Base-by-base conservation (phyloP, 2,888 invertebrate species). In the Drepanosiphum platanoidis region DNA sequence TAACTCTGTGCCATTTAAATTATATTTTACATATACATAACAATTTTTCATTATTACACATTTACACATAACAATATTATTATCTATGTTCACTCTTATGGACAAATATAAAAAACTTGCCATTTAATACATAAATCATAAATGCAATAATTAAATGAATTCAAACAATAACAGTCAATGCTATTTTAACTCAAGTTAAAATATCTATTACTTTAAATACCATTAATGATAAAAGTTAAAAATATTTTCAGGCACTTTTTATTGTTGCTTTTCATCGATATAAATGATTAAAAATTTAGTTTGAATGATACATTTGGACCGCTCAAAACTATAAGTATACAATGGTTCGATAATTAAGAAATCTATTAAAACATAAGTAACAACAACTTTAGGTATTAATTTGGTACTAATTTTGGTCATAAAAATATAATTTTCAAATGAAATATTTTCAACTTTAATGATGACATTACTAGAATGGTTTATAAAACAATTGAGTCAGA, bases 21-120 rank as follows among this genome's bases (percentile, higher is more conserved):
- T 81, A 27, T 61, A 71, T n/a, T 61, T 39, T 13, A 61, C 32
- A 22, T 22, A 11, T 61, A 58, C 71, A 71, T 58, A 32, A 18
- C 32, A 42, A 36, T n/a, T 72, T 58, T 30, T 52, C 46, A 79
- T 34, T 79, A 68, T 22, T 13, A 77, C 42, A 61, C 39, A n/a
- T 36, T 22, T 13, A 77, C 42, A 61, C 39, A n/a, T 36, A 80
- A 80, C 46, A 46, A 78, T n/a, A n/a, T n/a, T n/a, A n/a, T 34
- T 46, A 42, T 46, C 18, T 18, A 22, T 7, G 7, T 39, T 71
- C 0, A 80, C 34, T 77, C 34, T 36, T 71, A 52, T 30, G 22
- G 52, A 81, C 27, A 72, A 71, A 71, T 61, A 39, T 36, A 5
- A 30, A 34, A 71, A 71, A 7, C 15, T n/a, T 70, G 70, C 11